Conservation (phyloP, 2,888 invertebrate genomes). For the Cataglyphis albicans region DNA sequence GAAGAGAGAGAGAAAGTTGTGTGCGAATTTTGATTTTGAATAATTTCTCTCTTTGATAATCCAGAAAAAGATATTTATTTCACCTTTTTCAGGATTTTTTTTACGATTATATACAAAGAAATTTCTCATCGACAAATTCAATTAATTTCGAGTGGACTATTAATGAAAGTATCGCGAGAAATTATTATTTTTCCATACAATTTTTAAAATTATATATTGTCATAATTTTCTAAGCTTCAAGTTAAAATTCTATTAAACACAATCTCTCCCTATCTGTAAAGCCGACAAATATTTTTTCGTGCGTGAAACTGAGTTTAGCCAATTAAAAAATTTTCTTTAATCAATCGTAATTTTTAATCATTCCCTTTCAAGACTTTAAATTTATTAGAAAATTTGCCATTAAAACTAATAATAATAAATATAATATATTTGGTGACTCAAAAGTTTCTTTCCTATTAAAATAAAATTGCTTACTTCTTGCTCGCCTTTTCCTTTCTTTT, state of each 20-base stretch:
- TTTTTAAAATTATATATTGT: not conserved
- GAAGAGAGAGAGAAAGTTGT: not conserved
- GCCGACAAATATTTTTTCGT: not conserved
- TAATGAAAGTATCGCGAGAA: not conserved
- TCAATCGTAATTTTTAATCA: not conserved
- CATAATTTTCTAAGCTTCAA: not conserved
- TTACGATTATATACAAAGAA: not conserved
- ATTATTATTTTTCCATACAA: not conserved
- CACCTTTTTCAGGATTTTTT: not conserved
- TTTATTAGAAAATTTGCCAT: not conserved
- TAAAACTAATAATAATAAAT: not conserved
- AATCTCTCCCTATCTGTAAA: not conserved
- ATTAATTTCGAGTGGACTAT: not conserved
- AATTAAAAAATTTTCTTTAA: not conserved
- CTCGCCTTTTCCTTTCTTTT: not conserved
- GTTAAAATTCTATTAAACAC: not conserved
- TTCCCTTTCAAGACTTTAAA: not conserved
- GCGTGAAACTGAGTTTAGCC: not conserved
- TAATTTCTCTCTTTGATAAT: not conserved
- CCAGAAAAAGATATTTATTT: not conserved
- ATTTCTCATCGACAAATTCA: not conserved
- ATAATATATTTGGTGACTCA: not conserved
- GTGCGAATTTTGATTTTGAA: not conserved
- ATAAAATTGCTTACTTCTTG: conserved; percentile 2
- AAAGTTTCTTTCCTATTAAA: conserved; percentile 2